Percentiles rank a stretch among this genome's conserved stretches.
phyloP scores from a whole-genome alignment of 1,140 invertebrate genomes.

The Formica selysi region DNA sequence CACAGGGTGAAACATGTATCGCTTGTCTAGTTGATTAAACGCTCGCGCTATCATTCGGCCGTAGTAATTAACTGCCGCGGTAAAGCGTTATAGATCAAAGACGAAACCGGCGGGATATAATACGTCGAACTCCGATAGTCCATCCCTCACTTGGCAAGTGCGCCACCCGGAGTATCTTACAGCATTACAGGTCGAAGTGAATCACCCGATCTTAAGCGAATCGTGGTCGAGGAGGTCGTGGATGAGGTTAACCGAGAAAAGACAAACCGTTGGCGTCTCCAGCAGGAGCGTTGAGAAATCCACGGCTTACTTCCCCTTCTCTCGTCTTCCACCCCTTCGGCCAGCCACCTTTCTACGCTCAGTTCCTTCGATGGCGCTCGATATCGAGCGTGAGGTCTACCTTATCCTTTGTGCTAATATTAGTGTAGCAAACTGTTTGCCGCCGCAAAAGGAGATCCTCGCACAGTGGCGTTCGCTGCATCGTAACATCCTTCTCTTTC shows the following conservation, averaged over 20 bases:
- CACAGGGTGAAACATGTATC: constrained; percentile 1
- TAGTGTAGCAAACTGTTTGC: constrained; percentile 80
- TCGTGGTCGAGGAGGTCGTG: constrained; percentile 58
- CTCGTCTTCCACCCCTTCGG: constrained; percentile 19
- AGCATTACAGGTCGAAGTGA: constrained; percentile 52
- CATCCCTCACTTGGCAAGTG: constrained; percentile 21
- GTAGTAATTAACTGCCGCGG: constrained; percentile 24
- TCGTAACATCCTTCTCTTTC: constrained; percentile 39
- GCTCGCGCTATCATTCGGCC: background rate
- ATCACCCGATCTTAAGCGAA: constrained; percentile 72
- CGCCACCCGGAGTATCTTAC: constrained; percentile 20
- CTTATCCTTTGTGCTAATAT: constrained; percentile 78
- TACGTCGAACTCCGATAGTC: constrained; percentile 11
- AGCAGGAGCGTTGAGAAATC: constrained; percentile 70
- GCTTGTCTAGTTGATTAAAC: background rate
- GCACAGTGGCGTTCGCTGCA: constrained; percentile 40
- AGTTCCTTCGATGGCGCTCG: constrained; percentile 6
- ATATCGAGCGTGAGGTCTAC: constrained; percentile 41
- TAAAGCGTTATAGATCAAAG: constrained; percentile 57
- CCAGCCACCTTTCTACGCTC: background rate
- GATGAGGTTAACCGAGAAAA: constrained; percentile 73
- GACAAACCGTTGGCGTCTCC: constrained; percentile 69
- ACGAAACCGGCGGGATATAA: background rate
- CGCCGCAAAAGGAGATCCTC: constrained; percentile 66
- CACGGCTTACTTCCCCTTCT: constrained; percentile 61